These are phyloP conservation scores for Chelonoidis abingdonii DNA, from an alignment of 2,113 vertebrate species.

Conservation along the genomic window DNA sequence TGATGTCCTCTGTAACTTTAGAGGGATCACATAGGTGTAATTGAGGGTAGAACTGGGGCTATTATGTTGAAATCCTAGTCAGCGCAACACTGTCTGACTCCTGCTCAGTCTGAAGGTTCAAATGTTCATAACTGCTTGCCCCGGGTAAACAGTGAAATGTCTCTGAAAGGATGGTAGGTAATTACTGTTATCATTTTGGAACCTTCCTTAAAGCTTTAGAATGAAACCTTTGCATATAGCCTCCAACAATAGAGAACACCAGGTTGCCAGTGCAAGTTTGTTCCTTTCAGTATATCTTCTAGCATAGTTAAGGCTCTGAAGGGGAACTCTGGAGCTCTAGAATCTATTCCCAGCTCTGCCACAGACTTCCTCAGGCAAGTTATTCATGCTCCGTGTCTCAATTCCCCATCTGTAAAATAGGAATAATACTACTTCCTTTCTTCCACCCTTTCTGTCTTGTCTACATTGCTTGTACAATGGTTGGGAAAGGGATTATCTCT, in stretches of 20 bases:
- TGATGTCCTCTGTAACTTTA: background rate
- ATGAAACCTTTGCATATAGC: background rate
- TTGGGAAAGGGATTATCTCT: background rate
- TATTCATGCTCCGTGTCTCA: background rate
- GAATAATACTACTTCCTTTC: background rate
- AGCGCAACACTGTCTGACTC: background rate
- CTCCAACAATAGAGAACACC: background rate
- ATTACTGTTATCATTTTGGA: background rate
- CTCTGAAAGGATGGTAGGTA: background rate
- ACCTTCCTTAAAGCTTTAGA: background rate
- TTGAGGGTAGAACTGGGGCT: background rate
- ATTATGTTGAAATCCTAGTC: background rate
- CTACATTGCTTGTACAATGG: background rate
- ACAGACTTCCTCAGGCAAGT: background rate
- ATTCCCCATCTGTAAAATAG: background rate
- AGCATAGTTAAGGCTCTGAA: background rate
- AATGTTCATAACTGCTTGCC: background rate
- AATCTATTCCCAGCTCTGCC: background rate
- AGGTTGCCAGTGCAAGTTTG: background rate
- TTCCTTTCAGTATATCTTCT: background rate
- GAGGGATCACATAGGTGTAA: background rate
- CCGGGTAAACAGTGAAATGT: background rate
- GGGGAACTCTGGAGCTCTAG: background rate
- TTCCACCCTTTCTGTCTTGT: background rate
- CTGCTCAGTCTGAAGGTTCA: background rate